Conservation (phyloP, 1,140 invertebrate species). For the Pachypsylla venusta region DNA sequence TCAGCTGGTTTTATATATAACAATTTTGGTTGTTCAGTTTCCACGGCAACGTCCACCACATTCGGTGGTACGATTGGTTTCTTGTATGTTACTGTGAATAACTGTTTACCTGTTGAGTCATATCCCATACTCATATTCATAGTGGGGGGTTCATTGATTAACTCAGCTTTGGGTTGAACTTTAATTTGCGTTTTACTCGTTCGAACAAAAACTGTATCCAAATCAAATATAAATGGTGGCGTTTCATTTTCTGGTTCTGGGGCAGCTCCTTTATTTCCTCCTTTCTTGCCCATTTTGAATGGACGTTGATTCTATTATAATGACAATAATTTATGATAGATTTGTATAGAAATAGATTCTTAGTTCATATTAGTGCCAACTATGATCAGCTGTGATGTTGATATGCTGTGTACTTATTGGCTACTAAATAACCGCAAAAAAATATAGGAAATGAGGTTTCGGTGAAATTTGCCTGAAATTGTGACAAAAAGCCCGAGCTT, state of each 20-base stretch:
- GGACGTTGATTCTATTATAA: no score
- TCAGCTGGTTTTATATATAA: neutral
- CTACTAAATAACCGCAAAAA: no score
- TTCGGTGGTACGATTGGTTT: neutral
- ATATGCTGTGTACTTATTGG: no score
- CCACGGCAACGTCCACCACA: neutral
- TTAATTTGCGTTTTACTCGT: conserved; percentile 1
- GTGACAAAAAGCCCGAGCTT: no score
- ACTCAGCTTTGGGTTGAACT: conserved; percentile 4
- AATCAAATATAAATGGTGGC: neutral
- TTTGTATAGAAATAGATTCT: no score
- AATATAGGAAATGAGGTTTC: no score
- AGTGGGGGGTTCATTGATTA: conserved; percentile 3
- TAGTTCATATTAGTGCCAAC: no score
- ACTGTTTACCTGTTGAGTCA: neutral
- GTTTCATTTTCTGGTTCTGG: neutral
- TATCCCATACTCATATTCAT: neutral
- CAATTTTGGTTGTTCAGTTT: neutral
- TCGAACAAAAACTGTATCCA: neutral
- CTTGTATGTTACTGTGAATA: conserved; percentile 1
- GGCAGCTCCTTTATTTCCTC: neutral
- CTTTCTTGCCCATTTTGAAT: conserved; percentile 3
- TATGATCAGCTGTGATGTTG: no score
- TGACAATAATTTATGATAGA: no score
- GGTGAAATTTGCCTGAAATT: no score